Evolutionary conservation across 2,113 vertebrate species (phyloP).

Genomic region (Boulengeromyrus knoepffleri): DNA sequence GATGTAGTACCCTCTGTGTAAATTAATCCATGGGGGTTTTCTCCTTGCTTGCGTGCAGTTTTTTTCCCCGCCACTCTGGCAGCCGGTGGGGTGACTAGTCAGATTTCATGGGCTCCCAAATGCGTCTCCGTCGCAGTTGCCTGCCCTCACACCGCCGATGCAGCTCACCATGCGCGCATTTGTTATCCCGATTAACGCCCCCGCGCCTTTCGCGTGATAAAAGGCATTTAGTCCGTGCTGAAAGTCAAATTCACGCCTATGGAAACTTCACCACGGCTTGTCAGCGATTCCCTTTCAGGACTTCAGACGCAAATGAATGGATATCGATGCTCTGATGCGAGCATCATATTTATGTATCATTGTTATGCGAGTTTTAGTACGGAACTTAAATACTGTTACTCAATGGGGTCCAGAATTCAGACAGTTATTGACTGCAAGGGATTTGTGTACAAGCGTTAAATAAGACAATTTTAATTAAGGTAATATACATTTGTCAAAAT

Average conservation of each 20-base stretch:
- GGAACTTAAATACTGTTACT: background rate
- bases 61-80: conserved; percentile 14
- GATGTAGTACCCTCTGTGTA: conserved; percentile 44
- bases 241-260: background rate
- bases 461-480: background rate
- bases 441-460: background rate
- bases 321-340: background rate
- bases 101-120: conserved; percentile 42
- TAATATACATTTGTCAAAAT: background rate
- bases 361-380: background rate
- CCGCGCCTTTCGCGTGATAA: conserved; percentile 45
- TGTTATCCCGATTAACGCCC: conserved; percentile 53
- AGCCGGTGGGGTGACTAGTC: conserved; percentile 48
- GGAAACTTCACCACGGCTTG: background rate
- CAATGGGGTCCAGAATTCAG: background rate
- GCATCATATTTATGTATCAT: background rate
- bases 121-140: conserved; percentile 47
- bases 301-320: background rate
- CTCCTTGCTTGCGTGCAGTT: conserved; percentile 27
- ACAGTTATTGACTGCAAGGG: background rate
- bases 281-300: background rate
- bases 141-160: conserved; percentile 56
- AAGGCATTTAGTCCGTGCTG: conserved; percentile 33
- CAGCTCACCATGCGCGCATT: conserved; percentile 34
- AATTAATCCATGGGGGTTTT: conserved; percentile 41